Percentiles rank a stretch among this genome's conserved stretches.
Conservation (phyloP, 2,113 vertebrate genomes). For the Crocuta crocuta region DNA sequence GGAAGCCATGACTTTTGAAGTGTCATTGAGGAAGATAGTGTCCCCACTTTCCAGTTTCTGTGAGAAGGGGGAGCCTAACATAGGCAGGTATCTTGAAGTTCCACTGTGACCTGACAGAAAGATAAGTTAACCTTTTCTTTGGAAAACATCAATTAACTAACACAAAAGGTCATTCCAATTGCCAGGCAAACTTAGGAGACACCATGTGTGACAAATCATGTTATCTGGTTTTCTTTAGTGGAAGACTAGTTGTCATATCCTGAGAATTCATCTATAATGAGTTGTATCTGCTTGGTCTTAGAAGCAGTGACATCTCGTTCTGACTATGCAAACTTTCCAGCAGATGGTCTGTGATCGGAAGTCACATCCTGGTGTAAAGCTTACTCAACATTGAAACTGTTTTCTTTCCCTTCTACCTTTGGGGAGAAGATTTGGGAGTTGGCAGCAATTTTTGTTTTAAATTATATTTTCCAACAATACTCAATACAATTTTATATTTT, state of each 20-base stretch:
- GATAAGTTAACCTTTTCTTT: background rate
- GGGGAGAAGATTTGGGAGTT: background rate
- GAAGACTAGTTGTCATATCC: background rate
- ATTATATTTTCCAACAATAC: background rate
- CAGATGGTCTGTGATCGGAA: background rate
- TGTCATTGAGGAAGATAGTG: background rate
- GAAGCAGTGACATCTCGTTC: background rate
- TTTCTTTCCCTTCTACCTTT: background rate
- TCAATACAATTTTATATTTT: background rate
- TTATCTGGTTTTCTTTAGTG: background rate
- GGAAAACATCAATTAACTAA: background rate
- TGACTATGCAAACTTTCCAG: background rate
- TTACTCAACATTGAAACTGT: background rate
- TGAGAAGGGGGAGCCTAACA: background rate
- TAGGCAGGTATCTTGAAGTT: rapidly evolving
- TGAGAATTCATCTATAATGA: background rate
- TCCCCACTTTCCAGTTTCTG: background rate
- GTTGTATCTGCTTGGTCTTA: background rate
- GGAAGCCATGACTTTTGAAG: background rate
- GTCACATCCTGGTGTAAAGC: background rate
- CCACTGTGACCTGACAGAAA: background rate
- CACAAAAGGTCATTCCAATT: background rate
- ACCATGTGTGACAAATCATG: background rate
- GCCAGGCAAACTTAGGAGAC: background rate
- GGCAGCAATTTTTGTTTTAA: background rate